A percentile compares a stretch with the other conserved stretches of the same genome.
Evolutionary conservation across 37 sponge, comb jelly and placozoan genomes (phyloP).

Genomic region (Axinella damicornis): DNA sequence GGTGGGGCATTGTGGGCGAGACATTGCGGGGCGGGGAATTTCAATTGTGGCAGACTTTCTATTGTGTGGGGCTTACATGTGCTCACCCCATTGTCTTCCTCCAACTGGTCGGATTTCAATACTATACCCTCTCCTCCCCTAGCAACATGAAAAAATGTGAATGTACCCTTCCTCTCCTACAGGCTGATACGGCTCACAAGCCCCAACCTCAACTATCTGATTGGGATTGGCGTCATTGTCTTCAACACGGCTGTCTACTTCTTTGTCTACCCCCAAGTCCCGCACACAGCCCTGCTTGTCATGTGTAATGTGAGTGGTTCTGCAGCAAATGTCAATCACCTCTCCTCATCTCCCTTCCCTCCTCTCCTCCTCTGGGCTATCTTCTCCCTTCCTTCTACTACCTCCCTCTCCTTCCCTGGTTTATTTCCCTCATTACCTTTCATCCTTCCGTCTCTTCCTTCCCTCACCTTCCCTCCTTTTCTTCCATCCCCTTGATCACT

Average conservation of each 20-base stretch:
- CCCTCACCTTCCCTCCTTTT: neutral
- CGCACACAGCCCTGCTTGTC: neutral
- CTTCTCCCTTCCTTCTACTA: no score
- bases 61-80: no score
- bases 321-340: neutral
- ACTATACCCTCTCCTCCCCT: neutral
- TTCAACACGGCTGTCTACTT: slow-evolving; percentile 29
- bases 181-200: slow-evolving; percentile 56
- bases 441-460: neutral
- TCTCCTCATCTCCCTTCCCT: no score
- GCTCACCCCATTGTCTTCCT: no score
- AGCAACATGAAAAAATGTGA: neutral
- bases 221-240: slow-evolving; percentile 41
- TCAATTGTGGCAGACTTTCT: no score
- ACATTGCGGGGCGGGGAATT: no score
- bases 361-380: no score
- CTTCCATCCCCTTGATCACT: neutral
- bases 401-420: neutral
- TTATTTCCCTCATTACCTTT: neutral
- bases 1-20: no score
- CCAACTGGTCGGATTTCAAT: neutral
- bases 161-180: neutral
- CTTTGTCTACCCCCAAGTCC: slow-evolving; percentile 28
- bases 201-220: slow-evolving; percentile 61
- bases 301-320: slow-evolving; percentile 45